Evolutionary conservation across 2,888 invertebrate species (phyloP).

Genomic region (Cosmopolites sordidus): DNA sequence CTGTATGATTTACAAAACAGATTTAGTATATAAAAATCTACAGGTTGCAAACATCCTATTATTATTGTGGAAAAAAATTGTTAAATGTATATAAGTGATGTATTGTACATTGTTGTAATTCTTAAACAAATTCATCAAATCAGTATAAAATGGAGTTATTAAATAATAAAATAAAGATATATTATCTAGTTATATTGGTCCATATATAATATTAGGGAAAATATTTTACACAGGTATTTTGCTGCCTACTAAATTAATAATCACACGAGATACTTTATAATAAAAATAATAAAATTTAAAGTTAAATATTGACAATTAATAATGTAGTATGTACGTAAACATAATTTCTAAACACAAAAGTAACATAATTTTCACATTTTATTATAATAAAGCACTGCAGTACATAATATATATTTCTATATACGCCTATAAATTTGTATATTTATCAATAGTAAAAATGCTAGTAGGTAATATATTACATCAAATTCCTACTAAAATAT

Average conservation of each 20-base stretch:
- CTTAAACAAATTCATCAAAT: too few relatives aligned
- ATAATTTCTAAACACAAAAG: neutral
- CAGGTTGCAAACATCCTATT: too few relatives aligned
- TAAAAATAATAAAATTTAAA: neutral
- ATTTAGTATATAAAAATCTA: too few relatives aligned
- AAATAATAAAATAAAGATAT: conserved; percentile 10
- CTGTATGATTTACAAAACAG: too few relatives aligned
- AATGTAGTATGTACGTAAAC: neutral
- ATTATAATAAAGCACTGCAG: neutral
- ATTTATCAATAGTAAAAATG: conserved; percentile 1
- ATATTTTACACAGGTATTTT: conserved; percentile 10
- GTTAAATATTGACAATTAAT: neutral
- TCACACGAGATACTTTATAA: conserved; percentile 10
- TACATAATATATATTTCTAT: neutral
- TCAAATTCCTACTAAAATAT: neutral
- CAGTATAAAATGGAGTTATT: neutral
- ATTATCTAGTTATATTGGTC: conserved; percentile 13
- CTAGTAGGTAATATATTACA: neutral
- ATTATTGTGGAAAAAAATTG: too few relatives aligned
- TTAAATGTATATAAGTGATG: too few relatives aligned
- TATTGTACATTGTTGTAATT: too few relatives aligned
- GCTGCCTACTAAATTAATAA: conserved; percentile 10
- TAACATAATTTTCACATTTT: neutral
- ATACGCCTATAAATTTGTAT: neutral
- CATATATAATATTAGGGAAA: conserved; percentile 10